Evolutionary conservation across 1,140 invertebrate species (phyloP).

Genomic region (Platyura marginata): DNA sequence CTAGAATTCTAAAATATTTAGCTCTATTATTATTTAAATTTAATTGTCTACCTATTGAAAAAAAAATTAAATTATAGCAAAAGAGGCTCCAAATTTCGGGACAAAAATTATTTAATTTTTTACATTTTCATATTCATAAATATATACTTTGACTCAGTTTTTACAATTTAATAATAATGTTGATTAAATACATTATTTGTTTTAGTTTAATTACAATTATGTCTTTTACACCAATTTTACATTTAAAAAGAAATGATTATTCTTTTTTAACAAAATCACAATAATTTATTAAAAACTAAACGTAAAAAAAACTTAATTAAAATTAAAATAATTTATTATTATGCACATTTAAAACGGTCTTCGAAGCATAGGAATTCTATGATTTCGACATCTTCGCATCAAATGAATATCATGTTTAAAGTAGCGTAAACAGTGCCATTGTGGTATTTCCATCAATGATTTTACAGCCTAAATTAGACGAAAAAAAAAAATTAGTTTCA

Average conservation of each 20-base stretch:
- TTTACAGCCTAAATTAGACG: not conserved
- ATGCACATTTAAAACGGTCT: not conserved
- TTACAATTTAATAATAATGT: too few species aligned
- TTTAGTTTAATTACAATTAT: too few species aligned
- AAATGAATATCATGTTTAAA: constrained; percentile 45
- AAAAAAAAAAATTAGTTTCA: too few species aligned
- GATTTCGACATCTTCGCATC: constrained; percentile 42
- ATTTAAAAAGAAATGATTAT: not conserved
- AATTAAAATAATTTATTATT: not conserved
- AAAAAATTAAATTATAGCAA: too few species aligned
- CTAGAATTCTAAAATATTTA: too few species aligned
- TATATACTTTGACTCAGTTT: too few species aligned
- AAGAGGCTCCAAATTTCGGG: too few species aligned
- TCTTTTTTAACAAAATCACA: not conserved
- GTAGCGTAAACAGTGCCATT: constrained; percentile 62
- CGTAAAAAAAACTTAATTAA: not conserved
- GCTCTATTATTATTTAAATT: too few species aligned
- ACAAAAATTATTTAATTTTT: too few species aligned
- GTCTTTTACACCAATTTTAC: not conserved
- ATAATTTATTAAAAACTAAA: not conserved
- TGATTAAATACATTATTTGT: too few species aligned
- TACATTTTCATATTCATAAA: too few species aligned
- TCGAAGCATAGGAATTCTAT: constrained; percentile 3
- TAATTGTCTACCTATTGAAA: too few species aligned
- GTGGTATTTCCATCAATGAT: constrained; percentile 32